These are phyloP conservation scores for Trachelus tabidus DNA, from an alignment of 2,888 invertebrate species.

Conservation along the genomic window DNA sequence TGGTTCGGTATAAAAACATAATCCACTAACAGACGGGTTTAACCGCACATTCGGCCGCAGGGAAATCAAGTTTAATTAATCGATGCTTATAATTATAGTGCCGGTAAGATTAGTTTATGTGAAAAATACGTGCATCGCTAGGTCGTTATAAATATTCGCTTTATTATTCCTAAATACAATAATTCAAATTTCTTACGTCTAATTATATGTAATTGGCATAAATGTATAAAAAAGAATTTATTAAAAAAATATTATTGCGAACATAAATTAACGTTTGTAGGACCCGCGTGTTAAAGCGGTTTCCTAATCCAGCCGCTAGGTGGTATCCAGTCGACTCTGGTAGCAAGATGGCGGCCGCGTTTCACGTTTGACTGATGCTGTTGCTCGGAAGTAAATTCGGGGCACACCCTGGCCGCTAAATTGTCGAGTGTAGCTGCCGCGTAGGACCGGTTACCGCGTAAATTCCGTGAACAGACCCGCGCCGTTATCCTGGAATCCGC, in stretches of 20 bases:
- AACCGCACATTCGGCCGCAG: background rate
- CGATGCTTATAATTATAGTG: background rate
- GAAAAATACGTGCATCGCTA: background rate
- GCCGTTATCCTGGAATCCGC: conserved; percentile 25
- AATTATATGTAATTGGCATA: background rate
- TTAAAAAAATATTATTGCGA: background rate
- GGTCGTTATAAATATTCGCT: background rate
- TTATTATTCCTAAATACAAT: background rate
- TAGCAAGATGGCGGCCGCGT: conserved; percentile 55
- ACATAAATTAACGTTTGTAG: background rate
- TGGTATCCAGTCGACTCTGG: conserved; percentile 22
- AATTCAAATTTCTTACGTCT: background rate
- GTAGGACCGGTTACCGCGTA: conserved; percentile 19
- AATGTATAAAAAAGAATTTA: background rate
- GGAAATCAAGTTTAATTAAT: background rate
- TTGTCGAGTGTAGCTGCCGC: conserved; percentile 26
- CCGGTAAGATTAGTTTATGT: background rate
- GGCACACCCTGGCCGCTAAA: conserved; percentile 47
- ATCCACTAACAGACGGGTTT: background rate
- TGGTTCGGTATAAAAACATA: background rate
- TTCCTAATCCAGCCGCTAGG: conserved; percentile 7
- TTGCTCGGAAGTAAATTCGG: conserved; percentile 46
- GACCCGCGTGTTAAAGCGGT: conserved; percentile 13
- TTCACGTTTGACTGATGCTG: conserved; percentile 57
- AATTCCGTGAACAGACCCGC: conserved; percentile 17